These are phyloP conservation scores for Notechis scutatus DNA, from an alignment of 2,113 vertebrate species.

Conservation along the genomic window DNA sequence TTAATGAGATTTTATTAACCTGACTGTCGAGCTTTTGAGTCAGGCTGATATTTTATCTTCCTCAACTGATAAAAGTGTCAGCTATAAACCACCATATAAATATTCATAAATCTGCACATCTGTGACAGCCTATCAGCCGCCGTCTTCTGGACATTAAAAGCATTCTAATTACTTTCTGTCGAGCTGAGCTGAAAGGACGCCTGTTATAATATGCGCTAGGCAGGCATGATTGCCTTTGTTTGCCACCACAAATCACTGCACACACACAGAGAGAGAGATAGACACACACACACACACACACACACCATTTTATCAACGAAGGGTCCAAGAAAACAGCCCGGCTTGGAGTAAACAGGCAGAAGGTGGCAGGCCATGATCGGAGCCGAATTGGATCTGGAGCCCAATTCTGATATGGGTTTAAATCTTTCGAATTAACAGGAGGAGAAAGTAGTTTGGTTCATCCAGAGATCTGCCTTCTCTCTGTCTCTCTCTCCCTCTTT, in stretches of 20 bases:
- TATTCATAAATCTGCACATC: slow-evolving; percentile 99
- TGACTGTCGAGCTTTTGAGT: slow-evolving; percentile 86
- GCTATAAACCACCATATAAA: slow-evolving; percentile 90
- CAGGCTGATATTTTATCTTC: slow-evolving; percentile 96
- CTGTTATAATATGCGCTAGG: slow-evolving; percentile 83
- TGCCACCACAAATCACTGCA: slow-evolving; percentile 84
- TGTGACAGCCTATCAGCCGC: slow-evolving; percentile 88
- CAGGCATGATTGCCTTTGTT: slow-evolving; percentile 87
- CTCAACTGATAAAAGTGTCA: slow-evolving; percentile 91
- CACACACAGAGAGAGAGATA: slow-evolving; percentile 17
- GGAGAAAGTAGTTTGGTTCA: slow-evolving; percentile 51
- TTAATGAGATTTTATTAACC: slow-evolving; percentile 99
- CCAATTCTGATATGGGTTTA: slow-evolving; percentile 78
- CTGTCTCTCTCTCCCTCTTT: slow-evolving; percentile 58
- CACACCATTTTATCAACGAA: slow-evolving; percentile 72
- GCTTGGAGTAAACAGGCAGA: slow-evolving; percentile 77
- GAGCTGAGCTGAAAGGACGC: slow-evolving; percentile 83
- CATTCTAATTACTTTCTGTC: slow-evolving; percentile 88
- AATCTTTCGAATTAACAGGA: slow-evolving; percentile 66
- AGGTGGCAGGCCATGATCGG: slow-evolving; percentile 75
- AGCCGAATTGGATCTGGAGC: slow-evolving; percentile 71
- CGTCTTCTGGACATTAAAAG: slow-evolving; percentile 87
- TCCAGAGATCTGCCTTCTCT: slow-evolving; percentile 56
- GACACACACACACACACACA: too few species aligned
- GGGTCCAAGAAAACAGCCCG: slow-evolving; percentile 78